phyloP scores from a whole-genome alignment of 2,797 vertebrate genomes.

The Coilia nasus region DNA sequence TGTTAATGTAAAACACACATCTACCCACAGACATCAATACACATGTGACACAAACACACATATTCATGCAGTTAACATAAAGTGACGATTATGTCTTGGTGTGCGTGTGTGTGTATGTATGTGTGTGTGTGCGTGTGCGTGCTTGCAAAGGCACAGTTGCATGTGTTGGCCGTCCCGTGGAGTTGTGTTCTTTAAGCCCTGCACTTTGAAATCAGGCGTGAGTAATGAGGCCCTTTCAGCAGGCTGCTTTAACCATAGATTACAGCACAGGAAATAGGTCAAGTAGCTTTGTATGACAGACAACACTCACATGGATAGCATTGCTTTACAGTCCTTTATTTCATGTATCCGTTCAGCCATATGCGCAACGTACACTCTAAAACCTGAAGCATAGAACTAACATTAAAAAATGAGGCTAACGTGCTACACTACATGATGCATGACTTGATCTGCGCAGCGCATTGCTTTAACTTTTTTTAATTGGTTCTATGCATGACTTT shows the following conservation, averaged over 20 bases:
- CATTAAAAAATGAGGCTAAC: background rate
- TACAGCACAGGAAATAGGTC: constrained; percentile 80
- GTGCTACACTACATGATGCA: no score
- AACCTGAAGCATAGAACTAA: background rate
- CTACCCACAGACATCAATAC: background rate
- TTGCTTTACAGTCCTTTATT: constrained; percentile 58
- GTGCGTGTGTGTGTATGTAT: constrained; percentile 44
- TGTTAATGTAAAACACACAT: constrained; percentile 9
- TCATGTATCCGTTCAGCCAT: constrained; percentile 29
- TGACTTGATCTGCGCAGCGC: no score
- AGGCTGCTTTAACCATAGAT: constrained; percentile 76
- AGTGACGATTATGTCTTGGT: constrained; percentile 2
- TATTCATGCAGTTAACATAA: constrained; percentile 25
- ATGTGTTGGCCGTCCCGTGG: constrained; percentile 77
- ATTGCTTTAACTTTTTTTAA: no score
- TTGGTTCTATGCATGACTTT: no score
- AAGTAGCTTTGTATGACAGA: constrained; percentile 64
- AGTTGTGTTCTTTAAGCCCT: constrained; percentile 77
- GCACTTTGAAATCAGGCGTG: constrained; percentile 81
- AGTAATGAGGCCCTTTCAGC: constrained; percentile 82
- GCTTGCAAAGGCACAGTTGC: constrained; percentile 71
- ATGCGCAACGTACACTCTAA: background rate
- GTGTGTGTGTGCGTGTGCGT: constrained; percentile 73
- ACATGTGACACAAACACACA: constrained; percentile 32
- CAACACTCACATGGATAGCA: constrained; percentile 67